phyloP scores from a whole-genome alignment of 2,797 vertebrate genomes.

The Merluccius polli region DNA sequence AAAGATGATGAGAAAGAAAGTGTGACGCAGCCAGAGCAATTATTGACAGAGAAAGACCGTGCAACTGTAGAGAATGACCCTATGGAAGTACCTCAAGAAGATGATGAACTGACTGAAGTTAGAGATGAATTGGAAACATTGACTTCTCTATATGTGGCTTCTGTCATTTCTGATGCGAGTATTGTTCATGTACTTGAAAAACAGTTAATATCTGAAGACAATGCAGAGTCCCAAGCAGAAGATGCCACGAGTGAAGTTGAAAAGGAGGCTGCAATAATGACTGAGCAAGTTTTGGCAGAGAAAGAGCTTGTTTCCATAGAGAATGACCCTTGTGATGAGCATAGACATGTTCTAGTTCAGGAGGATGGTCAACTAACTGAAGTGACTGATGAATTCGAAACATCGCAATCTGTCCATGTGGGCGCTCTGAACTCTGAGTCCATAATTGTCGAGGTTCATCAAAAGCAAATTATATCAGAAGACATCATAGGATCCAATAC shows the following conservation, averaged over 20 bases:
- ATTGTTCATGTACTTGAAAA: constrained; percentile 28
- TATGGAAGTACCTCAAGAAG: not conserved
- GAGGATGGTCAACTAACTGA: constrained; percentile 9
- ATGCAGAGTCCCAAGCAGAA: constrained; percentile 12
- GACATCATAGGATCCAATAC: constrained; percentile 1
- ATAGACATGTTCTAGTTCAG: not conserved
- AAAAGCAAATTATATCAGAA: constrained; percentile 10
- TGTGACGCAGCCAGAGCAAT: not conserved
- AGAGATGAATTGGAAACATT: constrained; percentile 21
- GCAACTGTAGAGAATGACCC: not conserved
- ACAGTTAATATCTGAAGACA: constrained; percentile 10
- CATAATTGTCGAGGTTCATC: constrained; percentile 15
- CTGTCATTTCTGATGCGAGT: constrained; percentile 18
- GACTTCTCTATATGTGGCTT: constrained; percentile 15
- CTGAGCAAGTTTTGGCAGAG: not conserved
- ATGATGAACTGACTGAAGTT: constrained; percentile 5
- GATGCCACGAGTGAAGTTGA: constrained; percentile 30
- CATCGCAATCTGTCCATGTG: constrained; percentile 23
- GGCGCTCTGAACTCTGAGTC: constrained; percentile 17
- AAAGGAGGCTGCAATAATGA: constrained; percentile 15
- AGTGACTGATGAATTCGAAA: constrained; percentile 15
- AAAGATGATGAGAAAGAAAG: constrained; percentile 24
- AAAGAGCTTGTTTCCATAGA: not conserved
- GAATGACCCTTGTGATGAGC: not conserved
- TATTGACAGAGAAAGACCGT: not conserved